A percentile compares a stretch with the other conserved stretches of the same genome.
Evolutionary conservation across 2,888 invertebrate species (phyloP).

Genomic region (Andrena bucephala): DNA sequence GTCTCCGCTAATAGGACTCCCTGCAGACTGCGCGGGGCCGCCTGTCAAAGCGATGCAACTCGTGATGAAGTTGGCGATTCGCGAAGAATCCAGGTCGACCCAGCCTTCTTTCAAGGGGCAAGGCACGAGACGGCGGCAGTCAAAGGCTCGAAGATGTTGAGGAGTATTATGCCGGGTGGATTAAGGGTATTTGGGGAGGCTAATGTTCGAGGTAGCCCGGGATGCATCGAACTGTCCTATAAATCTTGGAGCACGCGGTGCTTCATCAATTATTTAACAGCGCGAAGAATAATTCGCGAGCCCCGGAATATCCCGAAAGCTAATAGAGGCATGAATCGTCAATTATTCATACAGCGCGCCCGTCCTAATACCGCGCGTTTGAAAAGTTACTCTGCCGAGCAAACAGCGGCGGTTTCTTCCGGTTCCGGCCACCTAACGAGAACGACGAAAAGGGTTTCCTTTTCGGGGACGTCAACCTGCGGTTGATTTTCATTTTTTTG

Average conservation of each 20-base stretch:
- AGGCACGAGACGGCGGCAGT: background rate
- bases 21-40: conserved; percentile 1
- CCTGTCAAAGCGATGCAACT: conserved; percentile 45
- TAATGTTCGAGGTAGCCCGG: background rate
- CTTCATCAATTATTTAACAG: conserved; percentile 53
- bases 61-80: conserved; percentile 24
- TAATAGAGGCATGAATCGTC: conserved; percentile 42
- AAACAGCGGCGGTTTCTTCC: conserved; percentile 21
- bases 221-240: background rate
- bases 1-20: conserved; percentile 60
- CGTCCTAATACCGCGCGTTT: conserved; percentile 31
- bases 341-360: conserved; percentile 45
- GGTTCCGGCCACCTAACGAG: conserved; percentile 22
- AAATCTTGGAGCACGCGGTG: conserved; percentile 12
- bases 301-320: conserved; percentile 20
- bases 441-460: background rate
- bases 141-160: background rate
- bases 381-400: conserved; percentile 36
- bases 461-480: background rate
- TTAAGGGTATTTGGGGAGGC: background rate
- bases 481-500: background rate
- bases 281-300: conserved; percentile 30
- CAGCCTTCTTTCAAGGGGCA: background rate
- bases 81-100: conserved; percentile 16
- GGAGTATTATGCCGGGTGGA: background rate